Conservation (phyloP, 2,797 vertebrate genomes). For the Helicolenus hilgendorfi region DNA sequence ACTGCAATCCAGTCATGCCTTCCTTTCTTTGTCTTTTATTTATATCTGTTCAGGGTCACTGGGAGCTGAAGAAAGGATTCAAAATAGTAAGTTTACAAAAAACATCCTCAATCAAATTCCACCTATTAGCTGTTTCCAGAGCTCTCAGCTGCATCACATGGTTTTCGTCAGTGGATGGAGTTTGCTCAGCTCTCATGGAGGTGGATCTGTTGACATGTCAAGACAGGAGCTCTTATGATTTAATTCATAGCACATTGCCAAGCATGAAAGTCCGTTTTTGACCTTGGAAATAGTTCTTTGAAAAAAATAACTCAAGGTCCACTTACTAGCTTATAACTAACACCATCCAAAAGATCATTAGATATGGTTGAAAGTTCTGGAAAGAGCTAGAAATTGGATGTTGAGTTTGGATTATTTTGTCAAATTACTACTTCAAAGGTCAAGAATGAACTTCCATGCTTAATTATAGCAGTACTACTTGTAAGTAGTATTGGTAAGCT, state of each 20-base stretch:
- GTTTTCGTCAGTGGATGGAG: neutral
- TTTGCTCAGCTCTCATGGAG: neutral
- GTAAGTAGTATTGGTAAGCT: too few relatives aligned
- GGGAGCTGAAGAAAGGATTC: neutral
- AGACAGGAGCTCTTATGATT: neutral
- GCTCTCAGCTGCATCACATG: neutral
- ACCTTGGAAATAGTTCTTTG: too few relatives aligned
- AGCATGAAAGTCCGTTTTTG: too few relatives aligned
- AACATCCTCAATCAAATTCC: neutral
- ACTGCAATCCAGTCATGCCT: neutral
- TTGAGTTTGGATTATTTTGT: too few relatives aligned
- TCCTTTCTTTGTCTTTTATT: neutral
- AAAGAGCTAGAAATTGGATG: too few relatives aligned
- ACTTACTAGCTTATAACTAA: too few relatives aligned
- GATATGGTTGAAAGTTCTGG: too few relatives aligned
- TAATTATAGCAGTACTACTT: too few relatives aligned
- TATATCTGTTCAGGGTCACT: neutral
- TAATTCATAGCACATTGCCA: neutral
- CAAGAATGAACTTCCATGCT: too few relatives aligned
- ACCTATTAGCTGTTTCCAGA: neutral
- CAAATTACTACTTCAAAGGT: too few relatives aligned
- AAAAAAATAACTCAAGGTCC: too few relatives aligned
- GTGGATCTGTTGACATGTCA: neutral
- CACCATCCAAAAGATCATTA: too few relatives aligned
- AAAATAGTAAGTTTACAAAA: neutral